phyloP scores from a whole-genome alignment of 2,888 invertebrate species.

The Erebia palarica region DNA sequence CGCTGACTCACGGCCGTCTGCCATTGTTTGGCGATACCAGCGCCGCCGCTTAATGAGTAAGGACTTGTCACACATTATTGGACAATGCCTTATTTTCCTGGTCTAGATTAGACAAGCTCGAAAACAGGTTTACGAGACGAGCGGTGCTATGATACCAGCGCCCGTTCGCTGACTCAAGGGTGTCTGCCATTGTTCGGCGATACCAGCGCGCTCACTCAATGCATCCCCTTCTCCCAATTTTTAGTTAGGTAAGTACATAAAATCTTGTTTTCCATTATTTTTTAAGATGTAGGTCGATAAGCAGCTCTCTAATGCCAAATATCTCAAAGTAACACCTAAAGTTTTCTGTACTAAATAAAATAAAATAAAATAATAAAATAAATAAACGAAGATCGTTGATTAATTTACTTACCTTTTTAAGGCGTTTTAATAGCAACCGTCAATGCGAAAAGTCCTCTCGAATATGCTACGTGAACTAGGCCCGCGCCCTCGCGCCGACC shows the following conservation, averaged over 20 bases:
- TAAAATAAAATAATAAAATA: too few species aligned
- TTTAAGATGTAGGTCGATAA: too few species aligned
- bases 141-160: too few species aligned
- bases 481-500: conserved; percentile 77
- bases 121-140: too few species aligned
- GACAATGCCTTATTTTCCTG: not conserved
- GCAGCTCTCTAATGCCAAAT: too few species aligned
- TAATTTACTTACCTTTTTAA: not conserved
- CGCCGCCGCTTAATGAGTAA: conserved; percentile 41
- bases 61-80: conserved; percentile 41
- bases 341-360: too few species aligned
- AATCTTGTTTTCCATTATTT: too few species aligned
- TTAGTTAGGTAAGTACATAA: too few species aligned
- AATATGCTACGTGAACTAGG: conserved; percentile 55
- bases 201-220: too few species aligned
- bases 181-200: too few species aligned
- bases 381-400: not conserved
- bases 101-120: not conserved
- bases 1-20: conserved; percentile 71
- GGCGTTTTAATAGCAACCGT: conserved; percentile 14
- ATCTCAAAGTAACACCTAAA: not conserved
- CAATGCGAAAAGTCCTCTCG: conserved; percentile 33
- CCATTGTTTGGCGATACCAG: conserved; percentile 58
- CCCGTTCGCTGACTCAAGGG: too few species aligned
- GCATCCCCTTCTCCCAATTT: too few species aligned